phyloP scores from a whole-genome alignment of 1,140 invertebrate genomes.

The Cydia splendana region DNA sequence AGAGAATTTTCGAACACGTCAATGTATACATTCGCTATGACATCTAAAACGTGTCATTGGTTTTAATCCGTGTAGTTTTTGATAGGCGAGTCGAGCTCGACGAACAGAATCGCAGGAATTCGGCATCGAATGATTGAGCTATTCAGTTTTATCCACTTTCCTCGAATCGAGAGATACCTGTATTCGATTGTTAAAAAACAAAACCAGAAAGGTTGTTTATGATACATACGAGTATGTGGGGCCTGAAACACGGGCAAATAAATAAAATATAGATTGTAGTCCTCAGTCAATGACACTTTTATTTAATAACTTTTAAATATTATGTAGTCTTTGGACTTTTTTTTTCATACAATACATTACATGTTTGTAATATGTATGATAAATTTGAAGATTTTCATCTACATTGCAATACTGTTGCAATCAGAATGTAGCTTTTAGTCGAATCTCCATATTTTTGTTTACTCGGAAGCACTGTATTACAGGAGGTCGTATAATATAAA shows the following conservation, averaged over 20 bases:
- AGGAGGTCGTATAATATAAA: slow-evolving; percentile 3
- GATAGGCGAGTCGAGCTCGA: neutral
- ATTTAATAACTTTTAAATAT: too few species aligned
- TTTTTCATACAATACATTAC: too few species aligned
- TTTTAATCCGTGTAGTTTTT: neutral
- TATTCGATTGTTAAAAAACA: too few species aligned
- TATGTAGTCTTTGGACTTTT: too few species aligned
- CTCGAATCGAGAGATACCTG: neutral
- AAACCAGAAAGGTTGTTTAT: too few species aligned
- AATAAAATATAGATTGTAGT: too few species aligned
- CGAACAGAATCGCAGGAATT: neutral
- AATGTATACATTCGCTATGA: slow-evolving; percentile 2
- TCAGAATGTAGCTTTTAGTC: neutral
- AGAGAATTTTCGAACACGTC: neutral
- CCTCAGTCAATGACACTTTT: too few species aligned
- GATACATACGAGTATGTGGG: too few species aligned
- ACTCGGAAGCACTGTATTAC: neutral
- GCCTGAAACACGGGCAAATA: too few species aligned
- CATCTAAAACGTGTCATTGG: neutral
- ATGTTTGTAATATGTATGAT: too few species aligned
- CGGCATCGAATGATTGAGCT: neutral
- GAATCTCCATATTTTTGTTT: neutral
- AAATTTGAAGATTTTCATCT: too few species aligned
- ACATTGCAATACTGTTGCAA: neutral
- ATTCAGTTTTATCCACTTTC: neutral